A percentile compares a stretch with the other conserved stretches of the same genome.
Evolutionary conservation across 2,113 vertebrate genomes (phyloP).

Genomic region (Aleadryas rufinucha): DNA sequence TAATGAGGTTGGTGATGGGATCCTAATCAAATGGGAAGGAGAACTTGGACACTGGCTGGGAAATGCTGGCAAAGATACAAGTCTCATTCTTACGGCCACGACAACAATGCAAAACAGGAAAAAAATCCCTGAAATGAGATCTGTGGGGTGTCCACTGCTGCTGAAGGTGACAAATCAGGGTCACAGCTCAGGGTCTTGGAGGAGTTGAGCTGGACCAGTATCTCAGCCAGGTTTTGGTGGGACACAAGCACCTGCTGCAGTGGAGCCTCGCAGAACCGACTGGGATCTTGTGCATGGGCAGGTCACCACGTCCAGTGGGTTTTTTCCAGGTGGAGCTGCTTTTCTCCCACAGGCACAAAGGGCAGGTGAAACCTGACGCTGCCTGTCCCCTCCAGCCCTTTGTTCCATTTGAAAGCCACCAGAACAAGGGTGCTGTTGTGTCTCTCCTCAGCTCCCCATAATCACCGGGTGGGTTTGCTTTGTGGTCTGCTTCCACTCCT

Average conservation of each 20-base stretch:
- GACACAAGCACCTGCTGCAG: not conserved
- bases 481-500: not conserved
- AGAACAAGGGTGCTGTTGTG: conserved; percentile 45
- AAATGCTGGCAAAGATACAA: not conserved
- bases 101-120: not conserved
- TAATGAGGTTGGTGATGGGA: not conserved
- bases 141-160: not conserved
- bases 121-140: not conserved
- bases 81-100: not conserved
- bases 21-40: not conserved
- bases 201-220: not conserved
- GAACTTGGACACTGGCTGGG: not conserved
- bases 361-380: conserved; percentile 13
- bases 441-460: not conserved
- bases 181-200: not conserved
- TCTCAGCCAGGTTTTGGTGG: not conserved
- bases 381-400: not conserved
- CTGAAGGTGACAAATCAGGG: not conserved
- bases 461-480: not conserved
- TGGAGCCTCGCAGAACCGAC: not conserved
- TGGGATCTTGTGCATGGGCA: not conserved
- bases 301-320: not conserved
- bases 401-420: conserved; percentile 2
- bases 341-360: conserved; percentile 5
- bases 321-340: not conserved